Conservation (phyloP, 2,888 invertebrate species). For the Loripinus fragilis region DNA sequence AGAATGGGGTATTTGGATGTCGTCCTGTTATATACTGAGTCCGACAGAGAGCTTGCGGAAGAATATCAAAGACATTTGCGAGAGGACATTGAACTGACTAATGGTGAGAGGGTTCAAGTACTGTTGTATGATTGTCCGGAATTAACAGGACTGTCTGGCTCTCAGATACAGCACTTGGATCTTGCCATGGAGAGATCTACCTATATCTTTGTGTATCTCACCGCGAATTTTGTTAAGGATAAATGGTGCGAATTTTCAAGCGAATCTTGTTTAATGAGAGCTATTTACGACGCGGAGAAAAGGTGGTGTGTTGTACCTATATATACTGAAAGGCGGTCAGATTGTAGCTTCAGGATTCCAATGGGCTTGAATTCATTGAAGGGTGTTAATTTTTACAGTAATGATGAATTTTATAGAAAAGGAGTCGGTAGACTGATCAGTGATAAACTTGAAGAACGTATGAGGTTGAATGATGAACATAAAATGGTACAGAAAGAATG, state of each 20-base stretch:
- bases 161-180: slow-evolving; percentile 55
- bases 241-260: slow-evolving; percentile 71
- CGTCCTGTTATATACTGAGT: slow-evolving; percentile 69
- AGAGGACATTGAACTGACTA: slow-evolving; percentile 34
- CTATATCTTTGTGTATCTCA: slow-evolving; percentile 73
- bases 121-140: slow-evolving; percentile 64
- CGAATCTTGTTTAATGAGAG: slow-evolving; percentile 73
- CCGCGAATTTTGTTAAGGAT: slow-evolving; percentile 66
- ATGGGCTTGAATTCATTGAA: slow-evolving; percentile 72
- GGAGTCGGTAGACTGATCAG: slow-evolving; percentile 66
- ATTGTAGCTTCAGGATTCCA: slow-evolving; percentile 59
- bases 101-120: slow-evolving; percentile 49
- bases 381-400: slow-evolving; percentile 71
- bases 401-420: slow-evolving; percentile 68
- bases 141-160: slow-evolving; percentile 43
- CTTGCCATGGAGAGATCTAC: slow-evolving; percentile 68
- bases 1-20: slow-evolving; percentile 68
- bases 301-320: slow-evolving; percentile 77
- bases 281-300: slow-evolving; percentile 69
- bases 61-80: slow-evolving; percentile 62
- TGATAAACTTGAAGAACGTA: slow-evolving; percentile 58
- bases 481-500: slow-evolving; percentile 46
- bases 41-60: slow-evolving; percentile 57
- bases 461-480: slow-evolving; percentile 34
- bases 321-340: slow-evolving; percentile 60